Evolutionary conservation across 2,888 invertebrate genomes (phyloP), one percentile per base, ranked within the genome.

Genomic region (Mesochorus sp.): DNA sequence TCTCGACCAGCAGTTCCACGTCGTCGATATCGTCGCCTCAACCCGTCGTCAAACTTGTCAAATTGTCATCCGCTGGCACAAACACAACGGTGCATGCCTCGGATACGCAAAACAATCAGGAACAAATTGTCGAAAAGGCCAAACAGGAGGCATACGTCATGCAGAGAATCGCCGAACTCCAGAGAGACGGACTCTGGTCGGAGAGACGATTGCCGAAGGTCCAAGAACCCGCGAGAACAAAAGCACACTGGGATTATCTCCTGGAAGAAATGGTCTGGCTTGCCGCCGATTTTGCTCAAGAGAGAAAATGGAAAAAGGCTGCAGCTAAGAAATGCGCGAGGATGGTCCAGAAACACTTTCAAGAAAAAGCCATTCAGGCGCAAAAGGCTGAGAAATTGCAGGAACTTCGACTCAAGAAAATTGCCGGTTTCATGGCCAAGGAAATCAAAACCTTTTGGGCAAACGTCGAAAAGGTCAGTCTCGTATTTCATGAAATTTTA

Each of bases 221-320:
- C 81, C 95, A 97, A 89, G 98, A 98, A 92, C 97, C 98, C 84
- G 94, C 95, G 77, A 93, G 99, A 80, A 93, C 95, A 64, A 99
- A 99, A 92, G 96, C 97, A 26, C 99, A 99, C 91, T 99, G 99
- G 99, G 99, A 99, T 92, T 99, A 98, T 91, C 92, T 99, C 81
- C 92, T 99, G 44, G 99, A 99, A 91, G 99, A 99, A 92, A 98
- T 99, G 98, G 96, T 96, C 39, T 99, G 99, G 99, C 93, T 99
- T 83, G 97, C 98, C 37, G 96, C 97, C 39, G 99, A 99, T 92
- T 99, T 99, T 92, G 97, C 97, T 26, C 97, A 98, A 91, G 99
- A 99, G 91, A 94, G 99, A 80, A 98, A 98, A 91, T 98, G 98
- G 98, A 99, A 99, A 89, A 97, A 97, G 91, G 96, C 97, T 76